A percentile compares a stretch with the other conserved stretches of the same genome.
These are phyloP conservation scores for Auanema freiburgensis DNA, from an alignment of 2,888 invertebrate species.

Conservation along the genomic window DNA sequence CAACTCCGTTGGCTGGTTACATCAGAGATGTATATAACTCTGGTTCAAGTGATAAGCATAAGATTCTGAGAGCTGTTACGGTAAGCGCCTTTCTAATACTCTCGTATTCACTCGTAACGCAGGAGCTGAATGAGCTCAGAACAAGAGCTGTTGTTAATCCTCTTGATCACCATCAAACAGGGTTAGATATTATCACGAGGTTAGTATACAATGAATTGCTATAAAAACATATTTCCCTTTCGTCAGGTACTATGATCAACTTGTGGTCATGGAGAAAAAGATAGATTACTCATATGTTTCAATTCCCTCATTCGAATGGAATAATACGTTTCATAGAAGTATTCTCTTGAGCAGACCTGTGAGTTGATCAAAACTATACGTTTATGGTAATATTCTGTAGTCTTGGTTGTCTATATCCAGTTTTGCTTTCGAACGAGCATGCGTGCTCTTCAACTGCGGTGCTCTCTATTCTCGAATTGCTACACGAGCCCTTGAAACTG, in stretches of 20 bases:
- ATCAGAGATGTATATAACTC: conserved; percentile 83
- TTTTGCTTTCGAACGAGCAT: conserved; percentile 87
- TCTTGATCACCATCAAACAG: conserved; percentile 88
- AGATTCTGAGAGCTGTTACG: conserved; percentile 57
- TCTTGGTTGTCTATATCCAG: conserved; percentile 65
- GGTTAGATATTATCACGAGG: conserved; percentile 89
- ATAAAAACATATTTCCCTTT: background rate
- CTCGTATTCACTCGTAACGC: conserved; percentile 41
- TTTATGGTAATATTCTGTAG: conserved; percentile 12
- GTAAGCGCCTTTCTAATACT: conserved; percentile 43
- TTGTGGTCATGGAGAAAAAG: conserved; percentile 87
- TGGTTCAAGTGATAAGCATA: conserved; percentile 69
- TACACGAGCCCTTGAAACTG: too few species aligned
- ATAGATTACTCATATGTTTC: conserved; percentile 86
- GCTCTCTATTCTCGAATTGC: conserved; percentile 81
- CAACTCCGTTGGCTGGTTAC: conserved; percentile 86
- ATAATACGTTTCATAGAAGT: conserved; percentile 96
- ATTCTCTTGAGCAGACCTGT: conserved; percentile 74
- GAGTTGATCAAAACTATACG: background rate
- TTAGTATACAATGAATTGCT: conserved; percentile 64
- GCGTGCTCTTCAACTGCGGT: conserved; percentile 92
- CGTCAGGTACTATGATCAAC: conserved; percentile 93
- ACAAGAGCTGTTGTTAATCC: too few species aligned
- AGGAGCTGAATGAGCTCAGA: conserved; percentile 78
- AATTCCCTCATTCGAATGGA: conserved; percentile 91